phyloP scores from a whole-genome alignment of 2,888 invertebrate genomes.

The Chrysopilus asiliformis region DNA sequence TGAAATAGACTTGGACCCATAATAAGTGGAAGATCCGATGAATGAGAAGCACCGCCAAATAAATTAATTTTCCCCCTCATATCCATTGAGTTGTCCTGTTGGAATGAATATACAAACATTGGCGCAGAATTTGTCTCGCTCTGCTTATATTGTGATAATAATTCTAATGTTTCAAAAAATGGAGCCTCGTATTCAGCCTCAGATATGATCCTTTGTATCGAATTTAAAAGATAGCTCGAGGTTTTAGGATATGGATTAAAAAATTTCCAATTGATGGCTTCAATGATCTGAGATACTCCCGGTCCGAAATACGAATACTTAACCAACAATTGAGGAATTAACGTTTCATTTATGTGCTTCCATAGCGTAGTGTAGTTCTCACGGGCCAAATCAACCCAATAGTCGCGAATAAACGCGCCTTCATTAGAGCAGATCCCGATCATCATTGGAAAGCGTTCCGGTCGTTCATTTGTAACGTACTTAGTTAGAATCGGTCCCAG shows the following conservation, averaged over 20 bases:
- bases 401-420: slow-evolving; percentile 45
- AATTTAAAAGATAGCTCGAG: slow-evolving; percentile 23
- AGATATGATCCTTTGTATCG: slow-evolving; percentile 31
- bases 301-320: slow-evolving; percentile 13
- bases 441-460: slow-evolving; percentile 46
- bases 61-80: slow-evolving; percentile 32
- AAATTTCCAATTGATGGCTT: slow-evolving; percentile 32
- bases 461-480: slow-evolving; percentile 39
- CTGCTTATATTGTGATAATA: slow-evolving; percentile 14
- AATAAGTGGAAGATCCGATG: slow-evolving; percentile 50
- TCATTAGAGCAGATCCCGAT: slow-evolving; percentile 57
- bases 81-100: slow-evolving; percentile 33
- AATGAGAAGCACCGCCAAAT: slow-evolving; percentile 47
- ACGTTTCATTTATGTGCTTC: slow-evolving; percentile 43
- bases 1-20: slow-evolving; percentile 53
- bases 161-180: slow-evolving; percentile 26
- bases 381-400: slow-evolving; percentile 45
- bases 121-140: slow-evolving; percentile 1
- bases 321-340: slow-evolving; percentile 44
- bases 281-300: slow-evolving; percentile 17
- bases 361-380: slow-evolving; percentile 41
- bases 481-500: slow-evolving; percentile 50
- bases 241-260: slow-evolving; percentile 22
- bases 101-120: slow-evolving; percentile 31
- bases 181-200: slow-evolving; percentile 32